Evolutionary conservation across 1,140 invertebrate genomes (phyloP), one percentile per base, ranked within the genome.

Genomic region (Drosophila carrolli): DNA sequence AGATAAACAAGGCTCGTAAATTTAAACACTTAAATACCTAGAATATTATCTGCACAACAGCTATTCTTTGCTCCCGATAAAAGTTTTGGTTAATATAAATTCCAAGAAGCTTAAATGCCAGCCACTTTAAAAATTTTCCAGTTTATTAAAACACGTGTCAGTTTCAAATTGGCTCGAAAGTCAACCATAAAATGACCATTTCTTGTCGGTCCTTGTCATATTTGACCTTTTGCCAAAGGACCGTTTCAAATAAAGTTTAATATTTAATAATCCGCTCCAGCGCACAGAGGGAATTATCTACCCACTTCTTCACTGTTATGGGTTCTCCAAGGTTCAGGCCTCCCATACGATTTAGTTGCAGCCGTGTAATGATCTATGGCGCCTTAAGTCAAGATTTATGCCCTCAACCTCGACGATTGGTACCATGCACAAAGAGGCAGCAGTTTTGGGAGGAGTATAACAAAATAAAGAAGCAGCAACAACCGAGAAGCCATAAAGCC

Each of bases 331-430:
- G 37, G 48, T 68, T 14, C 41, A 67, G 61, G 13, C 2, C 23
- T 48, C n/a, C 67, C 35, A 19, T 29, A 57, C 81, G 66, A 80
- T 68, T 84, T 85, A 72, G 76, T 80, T 75, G 65, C 47, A 65
- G 66, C 58, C 67, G 48, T 65, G 81, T 68, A 84, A 85, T 85
- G 81, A 85, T 85, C 81, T 85, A 85, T 86, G 78, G 81, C 82
- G 81, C 74, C 67, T 71, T 66, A 75, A 81, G 78, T 75, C 82
- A 86, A 81, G 78, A 85, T 85, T 85, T 85, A 85, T 85, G 78
- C 59, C 72, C 67, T 70, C 65, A 56, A 48, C 68, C 53, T 37
- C 68, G 53, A 65, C 66, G 68, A 86, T 86, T 85, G 62, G 77
- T 74, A 74, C 80, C 71, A 85, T 84, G 73, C 77, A 85, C 23